These are phyloP conservation scores for Hippocampus mohnikei DNA, from an alignment of 2,113 vertebrate genomes.

Conservation along the genomic window DNA sequence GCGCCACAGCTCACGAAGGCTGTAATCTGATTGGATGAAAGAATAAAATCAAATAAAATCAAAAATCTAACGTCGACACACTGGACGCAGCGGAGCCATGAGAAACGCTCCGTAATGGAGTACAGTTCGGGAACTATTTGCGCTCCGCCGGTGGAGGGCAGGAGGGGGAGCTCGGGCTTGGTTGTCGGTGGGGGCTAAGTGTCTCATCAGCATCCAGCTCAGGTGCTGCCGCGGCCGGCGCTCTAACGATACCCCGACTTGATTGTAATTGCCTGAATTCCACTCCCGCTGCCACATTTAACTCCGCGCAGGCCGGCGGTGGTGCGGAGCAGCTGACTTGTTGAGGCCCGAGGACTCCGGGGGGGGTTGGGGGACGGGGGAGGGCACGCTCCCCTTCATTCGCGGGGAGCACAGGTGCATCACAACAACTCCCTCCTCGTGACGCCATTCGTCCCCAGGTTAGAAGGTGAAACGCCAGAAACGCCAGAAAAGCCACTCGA, in stretches of 20 bases:
- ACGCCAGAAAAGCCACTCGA: constrained; percentile 1
- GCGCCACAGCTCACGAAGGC: background rate
- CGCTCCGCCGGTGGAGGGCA: constrained; percentile 58
- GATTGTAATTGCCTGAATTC: constrained; percentile 99
- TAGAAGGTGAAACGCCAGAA: background rate
- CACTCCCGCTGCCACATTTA: constrained; percentile 93
- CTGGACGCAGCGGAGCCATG: background rate
- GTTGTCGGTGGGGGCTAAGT: constrained; percentile 87
- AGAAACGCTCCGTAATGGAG: background rate
- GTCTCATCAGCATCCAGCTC: constrained; percentile 99
- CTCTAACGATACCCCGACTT: constrained; percentile 99
- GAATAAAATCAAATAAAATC: background rate
- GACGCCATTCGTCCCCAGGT: background rate
- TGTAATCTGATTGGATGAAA: too few species aligned
- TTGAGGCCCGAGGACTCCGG: constrained; percentile 40
- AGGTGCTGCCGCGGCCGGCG: constrained; percentile 90
- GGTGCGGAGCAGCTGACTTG: constrained; percentile 64
- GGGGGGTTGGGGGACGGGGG: constrained; percentile 21
- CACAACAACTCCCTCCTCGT: background rate
- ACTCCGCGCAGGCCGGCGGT: constrained; percentile 69
- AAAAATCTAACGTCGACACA: background rate
- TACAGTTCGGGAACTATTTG: background rate
- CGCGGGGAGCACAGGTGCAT: constrained; percentile 59
- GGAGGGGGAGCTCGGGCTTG: constrained; percentile 83
- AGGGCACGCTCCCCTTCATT: constrained; percentile 52